These are phyloP conservation scores for Drosophila rufa DNA, from an alignment of 1,140 invertebrate genomes.

Conservation along the genomic window DNA sequence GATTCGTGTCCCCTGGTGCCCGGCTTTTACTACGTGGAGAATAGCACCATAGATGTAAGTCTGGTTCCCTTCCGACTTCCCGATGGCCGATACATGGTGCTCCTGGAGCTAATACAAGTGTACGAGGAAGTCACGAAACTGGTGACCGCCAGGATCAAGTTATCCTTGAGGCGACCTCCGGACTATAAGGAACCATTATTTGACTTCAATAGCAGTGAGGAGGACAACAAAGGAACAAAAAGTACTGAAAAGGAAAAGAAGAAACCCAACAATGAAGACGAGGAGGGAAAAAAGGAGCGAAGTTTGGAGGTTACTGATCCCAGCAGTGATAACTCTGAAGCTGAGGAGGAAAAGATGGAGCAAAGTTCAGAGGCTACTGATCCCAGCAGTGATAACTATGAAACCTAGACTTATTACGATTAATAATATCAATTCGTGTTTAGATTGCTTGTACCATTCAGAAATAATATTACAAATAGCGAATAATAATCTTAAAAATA, in stretches of 20 bases:
- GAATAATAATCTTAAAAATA: too few relatives aligned
- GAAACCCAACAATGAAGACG: too few relatives aligned
- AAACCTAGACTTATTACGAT: background rate
- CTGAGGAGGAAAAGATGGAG: background rate
- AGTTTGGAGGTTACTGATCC: background rate
- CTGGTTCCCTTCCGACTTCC: conserved; percentile 40
- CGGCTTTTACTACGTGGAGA: conserved; percentile 59
- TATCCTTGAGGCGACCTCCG: conserved; percentile 28
- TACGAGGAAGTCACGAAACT: conserved; percentile 69
- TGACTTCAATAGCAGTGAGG: conserved; percentile 9
- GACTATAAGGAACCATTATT: background rate
- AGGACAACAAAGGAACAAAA: background rate
- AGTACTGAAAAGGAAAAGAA: background rate
- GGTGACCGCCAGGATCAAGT: conserved; percentile 49
- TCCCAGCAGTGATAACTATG: background rate
- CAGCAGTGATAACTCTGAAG: background rate
- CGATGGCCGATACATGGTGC: conserved; percentile 60
- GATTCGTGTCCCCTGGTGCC: conserved; percentile 64
- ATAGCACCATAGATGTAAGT: conserved; percentile 15
- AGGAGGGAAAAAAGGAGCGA: background rate
- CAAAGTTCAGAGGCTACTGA: background rate
- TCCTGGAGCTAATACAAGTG: conserved; percentile 65
- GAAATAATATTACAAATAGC: too few relatives aligned
- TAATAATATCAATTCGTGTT: background rate
- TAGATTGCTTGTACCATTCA: too few relatives aligned